These are phyloP conservation scores for Eidolon dupreanum DNA, from an alignment of 2,797 vertebrate species.

Conservation along the genomic window DNA sequence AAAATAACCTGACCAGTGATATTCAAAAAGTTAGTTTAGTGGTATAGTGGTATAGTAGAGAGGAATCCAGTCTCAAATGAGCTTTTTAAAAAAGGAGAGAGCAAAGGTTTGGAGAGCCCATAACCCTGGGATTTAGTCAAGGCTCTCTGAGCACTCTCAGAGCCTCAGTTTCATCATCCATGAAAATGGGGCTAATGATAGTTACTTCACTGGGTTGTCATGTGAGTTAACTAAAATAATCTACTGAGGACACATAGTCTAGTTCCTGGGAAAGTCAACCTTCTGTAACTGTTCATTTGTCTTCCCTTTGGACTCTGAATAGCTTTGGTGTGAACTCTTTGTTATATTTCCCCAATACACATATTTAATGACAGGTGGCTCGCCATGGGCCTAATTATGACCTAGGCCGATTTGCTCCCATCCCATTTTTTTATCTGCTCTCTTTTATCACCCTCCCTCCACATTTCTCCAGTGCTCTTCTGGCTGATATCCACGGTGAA, in stretches of 20 bases:
- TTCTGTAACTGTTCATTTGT: not conserved
- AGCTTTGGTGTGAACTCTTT: not conserved
- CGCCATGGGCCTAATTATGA: not conserved
- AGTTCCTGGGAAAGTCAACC: not conserved
- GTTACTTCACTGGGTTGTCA: not conserved
- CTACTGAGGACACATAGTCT: not conserved
- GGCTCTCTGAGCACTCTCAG: not conserved
- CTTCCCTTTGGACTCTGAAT: not conserved
- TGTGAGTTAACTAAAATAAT: not conserved
- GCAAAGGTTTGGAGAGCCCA: not conserved
- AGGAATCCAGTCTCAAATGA: not conserved
- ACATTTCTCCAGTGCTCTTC: not conserved
- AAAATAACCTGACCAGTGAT: not conserved
- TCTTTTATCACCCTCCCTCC: not conserved
- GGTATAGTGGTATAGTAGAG: not conserved
- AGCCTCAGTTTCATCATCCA: conserved; percentile 31
- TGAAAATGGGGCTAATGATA: not conserved
- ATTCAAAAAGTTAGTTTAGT: not conserved
- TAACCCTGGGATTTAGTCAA: not conserved
- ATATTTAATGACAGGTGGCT: not conserved
- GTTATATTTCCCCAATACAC: not conserved
- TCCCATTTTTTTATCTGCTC: not conserved
- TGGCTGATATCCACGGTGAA: not conserved
- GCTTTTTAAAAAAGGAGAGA: not conserved
- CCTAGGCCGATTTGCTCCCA: not conserved